Percentiles rank a stretch among this genome's conserved stretches.
Conservation (phyloP, 1,140 invertebrate species). For the Anastrepha obliqua region DNA sequence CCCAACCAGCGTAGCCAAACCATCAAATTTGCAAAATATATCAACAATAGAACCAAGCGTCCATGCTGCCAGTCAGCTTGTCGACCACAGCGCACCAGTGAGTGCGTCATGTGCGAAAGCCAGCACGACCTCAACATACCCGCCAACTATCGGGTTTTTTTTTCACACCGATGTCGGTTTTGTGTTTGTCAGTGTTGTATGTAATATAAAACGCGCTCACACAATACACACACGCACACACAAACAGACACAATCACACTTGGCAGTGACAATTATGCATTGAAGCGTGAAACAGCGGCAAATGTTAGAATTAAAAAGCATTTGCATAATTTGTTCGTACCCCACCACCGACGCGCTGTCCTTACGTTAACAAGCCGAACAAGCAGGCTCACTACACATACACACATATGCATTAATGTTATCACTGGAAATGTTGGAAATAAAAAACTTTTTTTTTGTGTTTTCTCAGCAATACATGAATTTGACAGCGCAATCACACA, state of each 20-base stretch:
- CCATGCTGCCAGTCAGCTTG: neutral
- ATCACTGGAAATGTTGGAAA: neutral
- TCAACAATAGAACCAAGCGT: neutral
- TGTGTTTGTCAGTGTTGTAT: no score
- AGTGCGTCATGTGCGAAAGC: neutral
- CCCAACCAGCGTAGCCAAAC: neutral
- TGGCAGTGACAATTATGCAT: slow-evolving; percentile 24
- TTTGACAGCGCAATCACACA: neutral
- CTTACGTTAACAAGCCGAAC: slow-evolving; percentile 25
- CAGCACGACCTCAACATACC: neutral
- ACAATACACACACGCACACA: neutral
- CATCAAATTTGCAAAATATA: neutral
- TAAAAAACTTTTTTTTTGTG: neutral
- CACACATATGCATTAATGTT: neutral
- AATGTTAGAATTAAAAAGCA: slow-evolving; percentile 34
- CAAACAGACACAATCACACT: neutral
- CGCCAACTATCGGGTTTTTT: neutral
- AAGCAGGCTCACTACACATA: neutral
- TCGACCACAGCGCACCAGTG: neutral
- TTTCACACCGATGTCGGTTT: neutral
- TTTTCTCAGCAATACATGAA: neutral
- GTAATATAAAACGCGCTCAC: neutral
- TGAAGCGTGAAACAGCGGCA: slow-evolving; percentile 2
- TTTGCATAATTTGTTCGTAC: slow-evolving; percentile 38
- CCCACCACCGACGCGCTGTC: neutral